These are phyloP conservation scores for Rambutsinella grinnellia DNA, from an alignment of 2,888 invertebrate species.

Conservation along the genomic window DNA sequence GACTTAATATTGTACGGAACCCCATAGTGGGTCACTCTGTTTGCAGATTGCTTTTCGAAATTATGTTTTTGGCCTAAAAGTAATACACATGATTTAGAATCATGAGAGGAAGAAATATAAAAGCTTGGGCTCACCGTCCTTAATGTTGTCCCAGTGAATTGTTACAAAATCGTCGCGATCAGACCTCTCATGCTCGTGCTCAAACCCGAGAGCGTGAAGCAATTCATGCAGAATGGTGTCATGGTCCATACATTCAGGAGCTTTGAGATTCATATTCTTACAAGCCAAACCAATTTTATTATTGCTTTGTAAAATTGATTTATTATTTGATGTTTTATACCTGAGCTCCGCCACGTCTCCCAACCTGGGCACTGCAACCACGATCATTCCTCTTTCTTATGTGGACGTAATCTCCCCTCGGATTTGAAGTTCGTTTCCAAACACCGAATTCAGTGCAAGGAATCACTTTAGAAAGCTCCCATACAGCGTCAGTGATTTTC, in stretches of 20 bases:
- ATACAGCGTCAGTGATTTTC: too few relatives aligned
- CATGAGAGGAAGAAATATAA: too few relatives aligned
- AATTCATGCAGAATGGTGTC: not conserved
- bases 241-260: not conserved
- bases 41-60: not conserved
- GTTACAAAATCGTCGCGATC: not conserved
- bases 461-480: too few relatives aligned
- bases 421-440: too few relatives aligned
- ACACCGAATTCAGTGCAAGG: too few relatives aligned
- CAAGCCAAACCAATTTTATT: too few relatives aligned
- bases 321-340: not conserved
- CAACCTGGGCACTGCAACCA: not conserved
- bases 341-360: not conserved
- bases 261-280: not conserved
- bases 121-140: not conserved
- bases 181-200: not conserved
- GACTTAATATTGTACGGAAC: not conserved
- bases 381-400: too few relatives aligned
- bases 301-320: not conserved
- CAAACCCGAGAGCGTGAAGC: not conserved
- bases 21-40: not conserved
- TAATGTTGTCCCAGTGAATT: not conserved
- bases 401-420: too few relatives aligned
- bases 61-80: too few relatives aligned
- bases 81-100: too few relatives aligned